Evolutionary conservation across 2,113 vertebrate genomes (phyloP).

Genomic region (Gorsachius goisagi): DNA sequence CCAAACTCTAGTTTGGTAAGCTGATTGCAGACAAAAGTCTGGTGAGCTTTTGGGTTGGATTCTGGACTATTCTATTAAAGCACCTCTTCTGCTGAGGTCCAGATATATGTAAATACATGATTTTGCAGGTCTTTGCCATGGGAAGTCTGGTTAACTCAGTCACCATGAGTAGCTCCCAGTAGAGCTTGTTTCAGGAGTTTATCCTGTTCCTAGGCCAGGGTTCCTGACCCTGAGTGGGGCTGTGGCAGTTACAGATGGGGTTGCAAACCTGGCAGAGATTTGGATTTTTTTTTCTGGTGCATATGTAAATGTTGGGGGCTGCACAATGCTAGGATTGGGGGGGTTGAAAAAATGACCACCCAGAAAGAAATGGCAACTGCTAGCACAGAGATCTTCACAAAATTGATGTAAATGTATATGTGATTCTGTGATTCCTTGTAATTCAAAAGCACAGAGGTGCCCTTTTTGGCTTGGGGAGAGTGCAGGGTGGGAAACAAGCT

Average conservation of each 20-base stretch:
- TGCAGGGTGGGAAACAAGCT: not conserved
- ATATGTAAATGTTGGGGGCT: not conserved
- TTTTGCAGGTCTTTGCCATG: not conserved
- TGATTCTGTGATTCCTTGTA: not conserved
- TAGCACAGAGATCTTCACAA: not conserved
- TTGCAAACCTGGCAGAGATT: not conserved
- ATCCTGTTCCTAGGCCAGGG: not conserved
- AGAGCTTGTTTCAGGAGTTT: not conserved
- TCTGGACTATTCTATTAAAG: not conserved
- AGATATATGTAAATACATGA: not conserved
- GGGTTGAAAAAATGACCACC: not conserved
- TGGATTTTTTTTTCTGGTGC: not conserved
- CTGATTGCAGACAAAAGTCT: not conserved
- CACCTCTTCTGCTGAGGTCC: not conserved
- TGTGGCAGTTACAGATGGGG: not conserved
- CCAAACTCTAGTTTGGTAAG: not conserved
- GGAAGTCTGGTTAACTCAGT: not conserved
- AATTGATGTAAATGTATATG: not conserved
- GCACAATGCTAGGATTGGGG: not conserved
- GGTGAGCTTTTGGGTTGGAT: not conserved
- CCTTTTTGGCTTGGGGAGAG: not conserved
- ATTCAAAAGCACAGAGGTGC: not conserved
- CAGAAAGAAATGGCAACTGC: not conserved
- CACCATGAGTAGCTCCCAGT: not conserved
- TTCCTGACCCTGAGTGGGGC: not conserved